These are phyloP conservation scores for Ichneumon xanthorius DNA, from an alignment of 2,888 invertebrate genomes.

Conservation along the genomic window DNA sequence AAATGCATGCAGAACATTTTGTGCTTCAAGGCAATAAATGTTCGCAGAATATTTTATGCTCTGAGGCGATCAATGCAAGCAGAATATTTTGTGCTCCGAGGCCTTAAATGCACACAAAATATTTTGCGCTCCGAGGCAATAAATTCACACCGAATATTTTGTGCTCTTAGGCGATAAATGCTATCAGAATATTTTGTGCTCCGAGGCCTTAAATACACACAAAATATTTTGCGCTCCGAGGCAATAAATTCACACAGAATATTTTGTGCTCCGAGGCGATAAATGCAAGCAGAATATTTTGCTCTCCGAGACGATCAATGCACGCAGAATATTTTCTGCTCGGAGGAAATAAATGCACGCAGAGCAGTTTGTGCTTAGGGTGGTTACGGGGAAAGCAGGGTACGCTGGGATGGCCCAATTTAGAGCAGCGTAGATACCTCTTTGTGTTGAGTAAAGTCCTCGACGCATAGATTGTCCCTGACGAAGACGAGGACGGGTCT, in stretches of 20 bases:
- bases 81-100: not conserved
- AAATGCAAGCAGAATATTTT: too few relatives aligned
- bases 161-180: not conserved
- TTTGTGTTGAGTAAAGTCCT: constrained; percentile 87
- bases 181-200: not conserved
- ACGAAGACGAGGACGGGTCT: constrained; percentile 86
- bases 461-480: constrained; percentile 87
- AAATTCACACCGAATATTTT: too few relatives aligned
- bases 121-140: not conserved
- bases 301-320: too few relatives aligned
- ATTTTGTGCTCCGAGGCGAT: too few relatives aligned
- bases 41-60: too few relatives aligned
- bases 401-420: not conserved
- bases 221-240: too few relatives aligned
- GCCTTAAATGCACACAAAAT: not conserved
- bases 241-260: too few relatives aligned
- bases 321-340: too few relatives aligned
- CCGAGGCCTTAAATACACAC: too few relatives aligned
- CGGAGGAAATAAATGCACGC: not conserved
- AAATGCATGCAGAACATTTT: not conserved
- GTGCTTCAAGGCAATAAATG: not conserved
- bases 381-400: not conserved
- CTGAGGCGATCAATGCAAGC: too few relatives aligned
- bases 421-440: constrained; percentile 79
- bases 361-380: not conserved